phyloP scores from a whole-genome alignment of 1,140 invertebrate species.

The Trichonephila clavata region DNA sequence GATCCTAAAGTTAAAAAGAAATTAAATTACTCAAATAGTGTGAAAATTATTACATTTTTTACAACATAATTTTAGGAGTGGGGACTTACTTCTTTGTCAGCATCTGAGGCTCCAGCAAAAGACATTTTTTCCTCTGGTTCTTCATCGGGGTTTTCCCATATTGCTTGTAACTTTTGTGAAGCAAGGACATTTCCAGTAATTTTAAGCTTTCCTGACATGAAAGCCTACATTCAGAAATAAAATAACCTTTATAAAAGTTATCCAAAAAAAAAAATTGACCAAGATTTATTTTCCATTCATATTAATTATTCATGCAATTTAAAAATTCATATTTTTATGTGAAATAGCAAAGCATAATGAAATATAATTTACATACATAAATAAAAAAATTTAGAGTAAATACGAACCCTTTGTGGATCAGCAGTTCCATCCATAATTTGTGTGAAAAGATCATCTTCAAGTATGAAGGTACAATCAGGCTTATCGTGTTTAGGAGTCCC shows the following conservation, averaged over 20 bases:
- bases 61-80: too few species aligned
- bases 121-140: conserved; percentile 53
- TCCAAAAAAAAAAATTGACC: neutral
- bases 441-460: conserved; percentile 92
- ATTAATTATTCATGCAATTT: too few species aligned
- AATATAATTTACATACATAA: neutral
- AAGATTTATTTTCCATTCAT: too few species aligned
- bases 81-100: neutral
- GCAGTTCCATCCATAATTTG: conserved; percentile 89
- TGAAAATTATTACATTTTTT: too few species aligned
- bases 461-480: conserved; percentile 91
- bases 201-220: conserved; percentile 95
- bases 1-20: too few species aligned
- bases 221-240: conserved; percentile 83
- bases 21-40: too few species aligned
- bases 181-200: conserved; percentile 95
- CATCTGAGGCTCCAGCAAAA: neutral
- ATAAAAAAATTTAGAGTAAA: neutral
- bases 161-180: conserved; percentile 90
- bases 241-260: too few species aligned
- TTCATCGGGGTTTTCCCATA: conserved; percentile 81
- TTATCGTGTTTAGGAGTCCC: conserved; percentile 88
- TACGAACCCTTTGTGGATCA: conserved; percentile 88
- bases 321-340: too few species aligned
- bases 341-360: neutral